Evolutionary conservation across 1,140 invertebrate species (phyloP).

Genomic region (Drosophila virilis): DNA sequence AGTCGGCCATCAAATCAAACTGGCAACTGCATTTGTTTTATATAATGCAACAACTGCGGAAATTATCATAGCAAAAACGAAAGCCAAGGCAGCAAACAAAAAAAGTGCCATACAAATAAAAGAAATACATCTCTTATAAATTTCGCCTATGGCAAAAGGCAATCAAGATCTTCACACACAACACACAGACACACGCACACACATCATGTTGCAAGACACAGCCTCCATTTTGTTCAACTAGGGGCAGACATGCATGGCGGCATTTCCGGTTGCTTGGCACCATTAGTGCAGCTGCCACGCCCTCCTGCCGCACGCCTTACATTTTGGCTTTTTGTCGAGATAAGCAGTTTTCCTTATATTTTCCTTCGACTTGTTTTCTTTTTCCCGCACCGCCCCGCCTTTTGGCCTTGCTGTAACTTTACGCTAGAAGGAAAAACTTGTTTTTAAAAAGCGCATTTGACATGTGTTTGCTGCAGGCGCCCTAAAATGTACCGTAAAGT

Average conservation of each 20-base stretch:
- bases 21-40: conserved; percentile 69
- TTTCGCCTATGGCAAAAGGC: conserved; percentile 71
- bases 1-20: conserved; percentile 61
- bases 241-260: conserved; percentile 81
- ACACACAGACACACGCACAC: conserved; percentile 25
- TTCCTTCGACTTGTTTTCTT: background rate
- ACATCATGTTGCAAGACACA: conserved; percentile 55
- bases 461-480: conserved; percentile 75
- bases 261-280: conserved; percentile 81
- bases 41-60: conserved; percentile 63
- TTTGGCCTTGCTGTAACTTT: conserved; percentile 34
- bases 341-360: conserved; percentile 69
- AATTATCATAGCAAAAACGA: conserved; percentile 75
- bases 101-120: background rate
- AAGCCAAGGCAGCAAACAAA: conserved; percentile 19
- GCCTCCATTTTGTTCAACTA: conserved; percentile 66
- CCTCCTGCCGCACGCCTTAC: conserved; percentile 33
- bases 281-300: conserved; percentile 78
- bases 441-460: conserved; percentile 69
- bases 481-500: background rate
- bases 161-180: conserved; percentile 68
- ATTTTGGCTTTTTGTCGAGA: conserved; percentile 77
- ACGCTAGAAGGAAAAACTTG: conserved; percentile 79
- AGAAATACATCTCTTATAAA: conserved; percentile 38
- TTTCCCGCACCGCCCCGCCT: background rate